Conservation (phyloP, 1,140 invertebrate species). For the Muscidifurax raptorellus region DNA sequence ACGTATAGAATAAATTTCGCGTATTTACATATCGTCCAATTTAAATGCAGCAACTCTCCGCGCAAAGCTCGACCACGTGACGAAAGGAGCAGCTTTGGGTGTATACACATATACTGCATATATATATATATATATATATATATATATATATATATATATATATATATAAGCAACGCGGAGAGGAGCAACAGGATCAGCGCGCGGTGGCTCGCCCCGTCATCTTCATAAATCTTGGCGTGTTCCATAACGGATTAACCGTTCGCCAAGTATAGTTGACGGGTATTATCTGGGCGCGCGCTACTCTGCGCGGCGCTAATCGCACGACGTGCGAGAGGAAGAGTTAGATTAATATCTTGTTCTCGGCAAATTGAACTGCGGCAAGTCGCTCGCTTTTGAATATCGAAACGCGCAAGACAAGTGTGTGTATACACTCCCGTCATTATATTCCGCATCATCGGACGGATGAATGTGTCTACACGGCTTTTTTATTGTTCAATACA, state of each 20-base stretch:
- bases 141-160: too few relatives aligned
- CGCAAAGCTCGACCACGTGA: constrained; percentile 22
- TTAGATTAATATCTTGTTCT: constrained; percentile 40
- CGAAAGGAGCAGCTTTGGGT: constrained; percentile 40
- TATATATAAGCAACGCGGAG: neutral
- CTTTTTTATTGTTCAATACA: neutral
- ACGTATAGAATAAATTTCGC: constrained; percentile 37
- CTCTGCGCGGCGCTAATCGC: constrained; percentile 19
- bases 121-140: too few relatives aligned
- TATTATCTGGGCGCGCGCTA: constrained; percentile 27
- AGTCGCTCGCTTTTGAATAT: constrained; percentile 18
- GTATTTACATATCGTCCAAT: constrained; percentile 52
- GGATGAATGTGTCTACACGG: neutral
- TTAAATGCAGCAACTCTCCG: constrained; percentile 42
- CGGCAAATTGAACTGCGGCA: constrained; percentile 19
- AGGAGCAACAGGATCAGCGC: neutral
- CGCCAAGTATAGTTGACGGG: constrained; percentile 36
- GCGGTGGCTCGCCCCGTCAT: constrained; percentile 39
- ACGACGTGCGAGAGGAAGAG: neutral
- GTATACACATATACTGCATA: too few relatives aligned
- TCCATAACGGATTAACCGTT: constrained; percentile 48
- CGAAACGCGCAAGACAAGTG: neutral
- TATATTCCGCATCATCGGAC: neutral
- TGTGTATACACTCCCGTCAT: too few relatives aligned
- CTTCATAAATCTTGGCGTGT: constrained; percentile 52